Evolutionary conservation across 2,113 vertebrate species (phyloP).

Genomic region (Myotis davidii): DNA sequence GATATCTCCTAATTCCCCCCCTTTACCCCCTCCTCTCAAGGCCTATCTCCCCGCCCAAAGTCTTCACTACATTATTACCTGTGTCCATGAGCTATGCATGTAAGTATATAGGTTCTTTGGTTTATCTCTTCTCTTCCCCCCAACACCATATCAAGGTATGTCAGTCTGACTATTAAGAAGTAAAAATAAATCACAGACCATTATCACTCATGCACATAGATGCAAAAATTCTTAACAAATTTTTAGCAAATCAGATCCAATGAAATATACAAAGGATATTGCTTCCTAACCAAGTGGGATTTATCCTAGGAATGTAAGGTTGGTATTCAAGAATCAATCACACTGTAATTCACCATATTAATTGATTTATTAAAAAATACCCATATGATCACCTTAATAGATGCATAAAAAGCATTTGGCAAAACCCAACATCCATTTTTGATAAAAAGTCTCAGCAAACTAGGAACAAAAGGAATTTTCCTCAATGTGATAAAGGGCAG

Average conservation of each 20-base stretch:
- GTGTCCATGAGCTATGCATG: too few species aligned
- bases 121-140: too few species aligned
- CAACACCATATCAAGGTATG: too few species aligned
- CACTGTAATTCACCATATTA: constrained; percentile 12
- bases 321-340: neutral
- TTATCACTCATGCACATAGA: neutral
- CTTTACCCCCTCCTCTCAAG: too few species aligned
- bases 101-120: too few species aligned
- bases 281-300: neutral
- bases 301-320: constrained; percentile 5
- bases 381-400: neutral
- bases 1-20: too few species aligned
- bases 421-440: neutral
- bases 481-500: neutral
- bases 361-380: neutral
- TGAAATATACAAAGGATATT: constrained; percentile 2
- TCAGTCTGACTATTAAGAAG: neutral
- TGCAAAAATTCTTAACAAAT: constrained; percentile 2
- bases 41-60: too few species aligned
- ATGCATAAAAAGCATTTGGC: neutral
- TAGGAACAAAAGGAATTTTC: neutral
- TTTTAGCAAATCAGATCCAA: constrained; percentile 32
- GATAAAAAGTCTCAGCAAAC: neutral
- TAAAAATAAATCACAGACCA: constrained; percentile 2
- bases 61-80: too few species aligned